Evolutionary conservation across 2,113 vertebrate species (phyloP).

Genomic region (Rhinopithecus roxellana): DNA sequence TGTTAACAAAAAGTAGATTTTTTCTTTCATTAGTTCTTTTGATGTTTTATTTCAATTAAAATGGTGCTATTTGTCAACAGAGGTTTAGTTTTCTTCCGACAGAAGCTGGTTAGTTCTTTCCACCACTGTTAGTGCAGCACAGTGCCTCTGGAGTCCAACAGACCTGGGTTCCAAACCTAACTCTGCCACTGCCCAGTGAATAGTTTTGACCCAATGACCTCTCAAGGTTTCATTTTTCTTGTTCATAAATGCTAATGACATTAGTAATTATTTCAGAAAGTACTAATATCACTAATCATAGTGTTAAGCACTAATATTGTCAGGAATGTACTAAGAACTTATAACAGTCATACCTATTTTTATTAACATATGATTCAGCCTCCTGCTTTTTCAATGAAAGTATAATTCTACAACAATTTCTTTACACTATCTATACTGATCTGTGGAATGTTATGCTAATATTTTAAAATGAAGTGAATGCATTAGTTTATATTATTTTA

Average conservation of each 20-base stretch:
- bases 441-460: neutral
- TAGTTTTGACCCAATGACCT: conserved; percentile 15
- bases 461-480: conserved; percentile 2
- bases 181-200: neutral
- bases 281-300: neutral
- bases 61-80: neutral
- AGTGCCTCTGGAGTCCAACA: neutral
- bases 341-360: neutral
- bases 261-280: neutral
- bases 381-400: neutral
- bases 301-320: neutral
- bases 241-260: neutral
- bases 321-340: neutral
- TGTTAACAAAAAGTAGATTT: conserved; percentile 32
- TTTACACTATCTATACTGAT: neutral
- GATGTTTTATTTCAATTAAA: conserved; percentile 9
- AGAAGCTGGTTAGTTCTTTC: neutral
- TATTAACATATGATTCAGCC: neutral
- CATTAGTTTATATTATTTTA: neutral
- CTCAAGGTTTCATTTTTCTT: neutral
- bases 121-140: neutral
- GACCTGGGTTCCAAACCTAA: neutral
- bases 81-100: neutral
- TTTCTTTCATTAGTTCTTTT: conserved; percentile 32
- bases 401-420: neutral